Evolutionary conservation across 2,797 vertebrate genomes (phyloP).

Genomic region (Coreius guichenoti): DNA sequence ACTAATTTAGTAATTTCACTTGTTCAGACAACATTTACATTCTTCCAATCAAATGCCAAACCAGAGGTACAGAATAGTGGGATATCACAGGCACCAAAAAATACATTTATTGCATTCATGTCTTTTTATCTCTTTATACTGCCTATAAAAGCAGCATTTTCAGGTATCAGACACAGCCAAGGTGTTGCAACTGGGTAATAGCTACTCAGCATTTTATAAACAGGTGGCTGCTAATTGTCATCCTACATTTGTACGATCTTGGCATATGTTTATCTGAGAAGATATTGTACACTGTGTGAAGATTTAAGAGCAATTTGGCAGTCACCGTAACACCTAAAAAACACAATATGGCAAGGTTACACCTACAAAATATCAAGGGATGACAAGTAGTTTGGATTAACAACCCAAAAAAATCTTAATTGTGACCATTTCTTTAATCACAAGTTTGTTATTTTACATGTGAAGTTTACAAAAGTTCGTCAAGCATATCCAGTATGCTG

Average conservation of each 20-base stretch:
- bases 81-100: background rate
- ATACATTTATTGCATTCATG: constrained; percentile 12
- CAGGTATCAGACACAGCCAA: background rate
- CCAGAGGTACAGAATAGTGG: background rate
- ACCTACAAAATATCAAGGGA: constrained; percentile 49
- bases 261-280: constrained; percentile 16
- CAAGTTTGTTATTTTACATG: constrained; percentile 45
- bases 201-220: constrained; percentile 7
- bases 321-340: constrained; percentile 54
- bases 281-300: constrained; percentile 38
- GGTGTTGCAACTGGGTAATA: background rate
- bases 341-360: constrained; percentile 55
- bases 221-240: constrained; percentile 18
- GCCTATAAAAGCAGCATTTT: background rate
- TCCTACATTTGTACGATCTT: constrained; percentile 13
- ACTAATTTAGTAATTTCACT: background rate
- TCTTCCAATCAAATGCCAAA: background rate
- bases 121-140: background rate
- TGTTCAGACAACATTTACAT: background rate
- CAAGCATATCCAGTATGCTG: constrained; percentile 49
- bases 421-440: constrained; percentile 51
- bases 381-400: constrained; percentile 49
- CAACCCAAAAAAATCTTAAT: constrained; percentile 56
- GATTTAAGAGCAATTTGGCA: constrained; percentile 48
- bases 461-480: constrained; percentile 56